Conservation (phyloP, 2,888 invertebrate species). For the Elysia crispata region DNA sequence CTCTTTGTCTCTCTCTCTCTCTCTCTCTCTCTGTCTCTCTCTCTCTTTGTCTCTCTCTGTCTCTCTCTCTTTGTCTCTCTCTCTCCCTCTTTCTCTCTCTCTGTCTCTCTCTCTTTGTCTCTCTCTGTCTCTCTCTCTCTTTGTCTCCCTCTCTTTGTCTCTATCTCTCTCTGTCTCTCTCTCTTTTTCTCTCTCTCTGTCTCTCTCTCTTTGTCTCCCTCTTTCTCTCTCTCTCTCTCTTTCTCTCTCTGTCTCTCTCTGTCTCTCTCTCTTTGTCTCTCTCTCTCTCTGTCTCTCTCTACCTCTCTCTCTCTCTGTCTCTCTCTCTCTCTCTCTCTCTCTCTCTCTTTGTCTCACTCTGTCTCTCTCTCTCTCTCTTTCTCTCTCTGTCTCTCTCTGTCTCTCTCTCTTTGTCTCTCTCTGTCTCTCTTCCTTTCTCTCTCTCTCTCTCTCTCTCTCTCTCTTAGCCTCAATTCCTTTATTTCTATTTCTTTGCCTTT, state of each 20-base stretch:
- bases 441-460: too few relatives aligned
- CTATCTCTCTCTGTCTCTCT: conserved; percentile 17
- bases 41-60: too few relatives aligned
- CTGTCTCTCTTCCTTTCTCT: too few relatives aligned
- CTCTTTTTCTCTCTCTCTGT: conserved; percentile 12
- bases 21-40: too few relatives aligned
- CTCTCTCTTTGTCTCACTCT: conserved; percentile 24
- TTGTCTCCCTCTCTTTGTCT: conserved; percentile 17
- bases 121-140: neutral
- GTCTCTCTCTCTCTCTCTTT: conserved; percentile 10
- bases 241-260: too few relatives aligned
- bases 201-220: too few relatives aligned
- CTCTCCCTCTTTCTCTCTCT: conserved; percentile 13
- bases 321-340: neutral
- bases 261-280: neutral
- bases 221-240: too few relatives aligned
- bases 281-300: conserved; percentile 29
- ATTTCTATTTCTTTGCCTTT: too few relatives aligned
- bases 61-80: too few relatives aligned
- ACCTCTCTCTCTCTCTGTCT: neutral
- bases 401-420: too few relatives aligned
- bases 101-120: conserved; percentile 20
- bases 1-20: conserved; percentile 15
- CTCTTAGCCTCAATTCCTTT: too few relatives aligned
- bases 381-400: too few relatives aligned